Base-by-base conservation (phyloP, 2,888 invertebrate genomes). In the Fabriciana adippe region DNA sequence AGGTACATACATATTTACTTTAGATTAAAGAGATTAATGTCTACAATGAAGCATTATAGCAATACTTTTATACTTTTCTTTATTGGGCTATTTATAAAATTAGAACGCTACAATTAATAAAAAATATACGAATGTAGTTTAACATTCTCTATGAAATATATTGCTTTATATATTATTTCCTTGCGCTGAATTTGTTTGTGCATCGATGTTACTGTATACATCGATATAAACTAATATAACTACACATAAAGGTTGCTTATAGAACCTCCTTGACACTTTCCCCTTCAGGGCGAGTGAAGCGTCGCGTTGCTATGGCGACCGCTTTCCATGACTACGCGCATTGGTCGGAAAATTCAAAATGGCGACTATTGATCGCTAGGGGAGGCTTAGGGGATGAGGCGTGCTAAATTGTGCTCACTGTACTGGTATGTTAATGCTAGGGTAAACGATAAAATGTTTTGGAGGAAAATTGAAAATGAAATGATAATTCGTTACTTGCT, bases 331-430 rank as follows among this genome's bases (percentile, higher is more conserved):
- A 81, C 86, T 81, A 85, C 90, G 83, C 78, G 89, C 85, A 93
- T 93, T 93, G 93, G 93, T 88, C 83, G 93, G 93, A 83, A 93
- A 93, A 93, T 92, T 85, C 92, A 93, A 93, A 79, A 93, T 93
- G 93, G 93, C 93, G 83, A 55, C 69, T 89, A 92, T 90, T 88
- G 92, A 93, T 93, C 92, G 86, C 72, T 70, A 73, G 76, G 81
- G 84, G 82, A 78, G 75, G 80, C 74, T 74, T 68, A 74, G 72
- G 82, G 82, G 81, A 78, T 80, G 75, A 76, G 76, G 78, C 75
- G 77, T 78, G 81, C 78, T 80, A 77, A 85, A 83, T 82, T 81
- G 78, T 80, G 79, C 81, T 81, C 79, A 81, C 83, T 67, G 68
- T 70, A 67, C 70, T 67, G 59, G 70, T 71, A 73, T 68, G 60